Conservation (phyloP, 23 tunicate genomes). For the Pegea sp. region DNA sequence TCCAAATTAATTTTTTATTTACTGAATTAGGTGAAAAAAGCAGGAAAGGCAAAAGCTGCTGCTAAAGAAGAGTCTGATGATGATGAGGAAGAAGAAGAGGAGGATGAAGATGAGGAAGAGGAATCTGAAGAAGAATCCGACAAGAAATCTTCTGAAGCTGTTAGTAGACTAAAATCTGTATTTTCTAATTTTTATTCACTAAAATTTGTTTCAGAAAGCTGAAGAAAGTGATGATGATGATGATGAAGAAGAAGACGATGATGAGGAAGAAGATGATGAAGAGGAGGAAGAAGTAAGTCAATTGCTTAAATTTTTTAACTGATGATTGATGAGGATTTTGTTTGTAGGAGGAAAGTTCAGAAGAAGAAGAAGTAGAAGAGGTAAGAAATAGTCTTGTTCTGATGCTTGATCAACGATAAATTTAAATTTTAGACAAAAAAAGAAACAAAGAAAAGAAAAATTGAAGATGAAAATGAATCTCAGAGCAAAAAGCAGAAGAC, state of each 20-base stretch:
- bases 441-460: conserved; percentile 21
- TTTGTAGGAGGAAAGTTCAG: conserved; percentile 3
- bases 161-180: not conserved
- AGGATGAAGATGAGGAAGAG: conserved; percentile 17
- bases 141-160: no score
- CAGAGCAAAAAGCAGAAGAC: conserved; percentile 2
- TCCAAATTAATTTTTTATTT: no score
- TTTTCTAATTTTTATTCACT: not conserved
- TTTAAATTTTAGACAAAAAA: conserved; percentile 5
- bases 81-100: conserved; percentile 42
- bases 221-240: conserved; percentile 4
- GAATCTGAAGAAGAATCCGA: conserved; percentile 23
- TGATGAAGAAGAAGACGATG: conserved; percentile 10
- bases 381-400: conserved; percentile 1
- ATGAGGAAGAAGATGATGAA: conserved; percentile 5
- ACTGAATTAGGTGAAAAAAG: not conserved
- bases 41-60: not conserved
- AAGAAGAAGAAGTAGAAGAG: conserved; percentile 11
- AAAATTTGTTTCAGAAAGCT: conserved; percentile 1
- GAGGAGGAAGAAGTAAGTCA: conserved; percentile 8
- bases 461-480: conserved; percentile 4
- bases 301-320: not conserved
- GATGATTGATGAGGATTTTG: not conserved
- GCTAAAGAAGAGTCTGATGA: conserved; percentile 1
- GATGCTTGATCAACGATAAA: conserved; percentile 7